Base-by-base conservation (phyloP, 2,888 invertebrate genomes). In the Latrodectus hesperus region DNA sequence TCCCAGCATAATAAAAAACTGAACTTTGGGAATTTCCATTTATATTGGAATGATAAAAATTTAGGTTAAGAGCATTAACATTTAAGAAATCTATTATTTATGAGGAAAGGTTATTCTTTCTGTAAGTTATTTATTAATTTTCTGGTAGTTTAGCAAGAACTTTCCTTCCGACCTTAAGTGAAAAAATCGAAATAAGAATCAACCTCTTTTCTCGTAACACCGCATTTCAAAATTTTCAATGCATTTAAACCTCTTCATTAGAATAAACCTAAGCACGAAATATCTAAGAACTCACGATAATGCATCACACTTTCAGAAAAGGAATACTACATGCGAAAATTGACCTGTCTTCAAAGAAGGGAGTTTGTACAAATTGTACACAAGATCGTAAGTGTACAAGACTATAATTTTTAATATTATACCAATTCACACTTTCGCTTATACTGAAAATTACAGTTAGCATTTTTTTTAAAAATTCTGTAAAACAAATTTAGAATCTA, bases 181-280 rank as follows among this genome's bases (percentile, higher is more conserved):
- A 79, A 80, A 82, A 87, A 87, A 87, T 87, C 81, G 82, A 38
- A 38, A 38, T 38, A 38, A 38, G 38, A 6, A 38, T 38, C 4
- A 0, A 38, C 38, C 38, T 6, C 38, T 38, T 38, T 38, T 38
- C 38, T 67, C 68, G 76, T 86, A 81, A 86, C 77, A 77, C 80
- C 67, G 82, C 82, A 82, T 82, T 87, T 87, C 82, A 87, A 87
- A 87, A 78, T 82, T 82, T 82, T 87, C 87, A 82, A 87, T 87
- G 87, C 87, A 87, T 87, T 82, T 87, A 82, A 87, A 87, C 87
- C 87, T 60, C 82, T 70, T 82, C 87, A 87, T 87, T 87, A 87
- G 80, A 80, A 86, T 86, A 86, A 75, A 76, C 76, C 75, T 80
- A 71, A 79, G 38, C 85, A 86, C 80, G 80, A 76, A 86, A 65